Evolutionary conservation across 2,113 vertebrate genomes (phyloP), one percentile per base, ranked within the genome.

Genomic region (Erythrocebus patas): DNA sequence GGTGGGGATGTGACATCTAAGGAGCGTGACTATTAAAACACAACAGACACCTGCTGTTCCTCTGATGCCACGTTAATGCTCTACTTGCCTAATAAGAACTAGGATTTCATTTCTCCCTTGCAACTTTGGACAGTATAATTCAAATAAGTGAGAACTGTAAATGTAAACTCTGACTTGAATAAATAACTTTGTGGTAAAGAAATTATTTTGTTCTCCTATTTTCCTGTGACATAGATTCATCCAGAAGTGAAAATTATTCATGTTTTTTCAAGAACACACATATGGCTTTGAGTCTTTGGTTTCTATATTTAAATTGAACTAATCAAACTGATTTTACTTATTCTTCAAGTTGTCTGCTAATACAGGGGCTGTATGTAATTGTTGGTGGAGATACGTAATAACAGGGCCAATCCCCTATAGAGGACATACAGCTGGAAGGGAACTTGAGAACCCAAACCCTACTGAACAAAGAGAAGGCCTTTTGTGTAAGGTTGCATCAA

Each of bases 401-500:
- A n/a, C 1, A 35, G 23, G 20, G 2, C 30, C 48, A 1, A 0
- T 52, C 73, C 57, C 23, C 78, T 14, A 1, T 1, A 27, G 20
- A 35, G 38, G 8, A 6, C 0, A 4, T 1, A 6, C 25, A 2
- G 14, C 52, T 35, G 35, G 8, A 32, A 35, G 59, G 73, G 40
- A 12, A 5, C n/a, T 76, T 4, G 22, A 40, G 16, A 12, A 25
- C 32, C 3, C 17, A 20, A 0, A 11, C 2, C 64, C 80, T 11
- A 13, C 3, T 13, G 38, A 27, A 43, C 61, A 10, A 11, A 83
- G 43, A 78, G 68, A 16, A 22, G 13, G 30, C 25, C 48, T 6
- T 76, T 48, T 9, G 4, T 32, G 50, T 1, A 3, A 1, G 22
- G 43, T 2, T 3, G 5, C 35, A 1, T 40, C 20, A 0, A 4